Base-by-base conservation (phyloP, 1,140 invertebrate genomes). In the Rhagoletis zephyria region DNA sequence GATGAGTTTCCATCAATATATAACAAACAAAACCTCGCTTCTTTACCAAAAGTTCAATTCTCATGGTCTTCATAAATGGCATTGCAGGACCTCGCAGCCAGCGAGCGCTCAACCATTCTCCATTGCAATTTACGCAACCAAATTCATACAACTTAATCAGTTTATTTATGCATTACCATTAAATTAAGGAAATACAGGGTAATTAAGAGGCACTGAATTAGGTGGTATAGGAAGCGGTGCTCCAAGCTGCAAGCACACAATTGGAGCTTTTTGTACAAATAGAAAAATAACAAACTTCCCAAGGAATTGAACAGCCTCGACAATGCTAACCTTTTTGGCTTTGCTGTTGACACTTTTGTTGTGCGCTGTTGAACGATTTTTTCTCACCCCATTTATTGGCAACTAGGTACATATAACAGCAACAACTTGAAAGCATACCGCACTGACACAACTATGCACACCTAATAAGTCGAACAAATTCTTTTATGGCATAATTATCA, bases 381-480 rank as follows among this genome's bases (percentile, higher is more conserved):
- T 81, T 81, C 74, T 81, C 74, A 81, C 74, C 48, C 74, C 74
- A 81, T 81, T 81, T 81, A 16, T 42, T 40, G 16, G 48, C 74
- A 19, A 81, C 45, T 14, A 19, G n/a, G 30, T 48, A 81, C n/a
- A n/a, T n/a, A n/a, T 56, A 2, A 81, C 45, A n/a, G n/a, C 51
- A n/a, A n/a, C 30, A 40, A 56, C 4, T 56, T 2, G 1, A 14
- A 74, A 1, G 74, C 74, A 81, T 81, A 81, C 74, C 19, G 3
- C 45, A 16, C 19, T 81, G 51, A 81, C 74, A 81, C 45, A n/a
- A 42, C 16, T 56, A 81, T 81, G 74, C 48, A 12, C 74, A 81
- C 74, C 74, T 81, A 81, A 81, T 81, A 81, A 51, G 74, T 81
- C 74, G 74, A 14, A 6, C 51, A 56, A 81, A 81, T 81, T 81